Base-by-base conservation (phyloP, 2,888 invertebrate genomes). In the Torymus texanus region DNA sequence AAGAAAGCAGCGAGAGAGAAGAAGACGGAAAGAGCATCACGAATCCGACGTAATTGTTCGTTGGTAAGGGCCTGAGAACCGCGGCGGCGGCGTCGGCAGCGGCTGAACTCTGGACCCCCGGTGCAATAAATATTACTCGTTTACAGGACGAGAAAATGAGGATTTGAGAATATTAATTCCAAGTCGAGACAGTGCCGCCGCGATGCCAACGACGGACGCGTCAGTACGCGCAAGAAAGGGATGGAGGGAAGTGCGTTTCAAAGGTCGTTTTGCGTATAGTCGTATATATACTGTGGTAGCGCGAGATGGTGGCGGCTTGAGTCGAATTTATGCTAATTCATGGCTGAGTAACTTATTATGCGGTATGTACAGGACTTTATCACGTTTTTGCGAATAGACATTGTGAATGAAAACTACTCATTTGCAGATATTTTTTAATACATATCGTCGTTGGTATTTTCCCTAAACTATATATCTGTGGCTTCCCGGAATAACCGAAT, bases 41-140 rank as follows among this genome's bases (percentile, higher is more conserved):
- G 76, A 77, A 80, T 73, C 58, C 73, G 53, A 53, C 80, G 71
- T 78, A 78, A 81, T 81, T 78, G 78, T 81, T 77, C 68, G 68
- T 41, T 41, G 41, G 41, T 0, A 8, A 41, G 41, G 41, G 55
- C 62, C 51, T 24, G 63, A 21, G 41, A 1, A 14, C 21, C 50
- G 62, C 74, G 16, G 16, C 62, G 5, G 50, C 21, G 58, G 29
- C 8, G 41, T 41, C 8, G 10, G 24, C 24, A 62, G 62, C 21
- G 65, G 41, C 41, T 63, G 63, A 63, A 63, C 65, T 65, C 41
- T 63, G 18, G 50, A 53, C 63, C 41, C 41, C 62, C 68, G 59
- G 68, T 12, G 68, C 53, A 65, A 80, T 73, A 80, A 77, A 76
- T 80, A 77, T 73, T 65, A 77, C 68, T 80, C 73, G 79, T 73